Conservation (phyloP, 2,797 vertebrate genomes). For the Microctenopoma stevenorrisi region DNA sequence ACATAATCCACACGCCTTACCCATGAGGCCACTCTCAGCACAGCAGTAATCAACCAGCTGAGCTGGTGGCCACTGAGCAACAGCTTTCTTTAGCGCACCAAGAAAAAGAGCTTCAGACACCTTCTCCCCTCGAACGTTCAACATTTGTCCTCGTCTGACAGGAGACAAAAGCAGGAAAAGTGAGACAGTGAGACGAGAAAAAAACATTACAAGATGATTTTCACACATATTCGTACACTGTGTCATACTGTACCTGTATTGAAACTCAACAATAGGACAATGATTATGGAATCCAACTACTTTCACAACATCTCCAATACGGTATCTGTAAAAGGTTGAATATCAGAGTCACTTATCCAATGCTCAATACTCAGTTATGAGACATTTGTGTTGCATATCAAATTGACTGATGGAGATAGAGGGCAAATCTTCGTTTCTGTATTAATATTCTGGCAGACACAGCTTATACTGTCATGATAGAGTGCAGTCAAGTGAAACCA, state of each 20-base stretch:
- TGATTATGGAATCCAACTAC: conserved; percentile 88
- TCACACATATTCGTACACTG: not conserved
- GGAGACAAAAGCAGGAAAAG: not conserved
- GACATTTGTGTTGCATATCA: not conserved
- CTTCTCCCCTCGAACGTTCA: conserved; percentile 90
- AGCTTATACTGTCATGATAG: conserved; percentile 5
- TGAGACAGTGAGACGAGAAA: not conserved
- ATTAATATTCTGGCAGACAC: conserved; percentile 2
- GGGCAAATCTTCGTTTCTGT: not conserved
- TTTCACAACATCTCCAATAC: conserved; percentile 87
- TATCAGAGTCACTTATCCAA: not conserved
- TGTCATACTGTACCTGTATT: conserved; percentile 82
- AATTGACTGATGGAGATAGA: not conserved
- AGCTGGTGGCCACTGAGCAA: conserved; percentile 88
- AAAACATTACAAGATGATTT: not conserved
- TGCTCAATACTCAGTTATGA: not conserved
- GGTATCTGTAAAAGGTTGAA: conserved; percentile 79
- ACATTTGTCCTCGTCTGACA: conserved; percentile 85
- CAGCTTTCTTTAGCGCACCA: conserved; percentile 77
- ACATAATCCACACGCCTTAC: conserved; percentile 70
- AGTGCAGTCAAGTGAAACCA: conserved; percentile 24
- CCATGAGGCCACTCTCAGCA: conserved; percentile 89
- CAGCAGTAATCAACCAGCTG: conserved; percentile 90
- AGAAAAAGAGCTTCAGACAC: conserved; percentile 87
- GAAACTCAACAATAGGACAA: conserved; percentile 89